Evolutionary conservation across 2,113 vertebrate species (phyloP).

Genomic region (Pogona vitticeps): DNA sequence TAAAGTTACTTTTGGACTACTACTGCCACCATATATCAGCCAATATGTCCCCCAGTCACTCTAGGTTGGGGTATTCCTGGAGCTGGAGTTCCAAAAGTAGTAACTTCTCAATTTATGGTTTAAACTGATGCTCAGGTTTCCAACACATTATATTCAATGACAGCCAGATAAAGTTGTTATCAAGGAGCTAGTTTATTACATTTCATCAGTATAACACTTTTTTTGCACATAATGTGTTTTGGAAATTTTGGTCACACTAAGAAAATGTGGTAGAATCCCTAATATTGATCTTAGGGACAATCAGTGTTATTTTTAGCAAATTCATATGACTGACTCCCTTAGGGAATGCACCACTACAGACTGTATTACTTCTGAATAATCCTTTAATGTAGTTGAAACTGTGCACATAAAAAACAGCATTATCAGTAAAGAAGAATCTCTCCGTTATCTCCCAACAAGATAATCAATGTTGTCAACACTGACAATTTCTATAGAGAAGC

Average conservation of each 20-base stretch:
- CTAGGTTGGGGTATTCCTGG: too few relatives aligned
- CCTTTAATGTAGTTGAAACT: neutral
- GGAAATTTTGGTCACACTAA: neutral
- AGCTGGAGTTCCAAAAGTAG: too few relatives aligned
- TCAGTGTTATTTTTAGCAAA: neutral
- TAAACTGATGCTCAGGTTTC: neutral
- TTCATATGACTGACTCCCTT: neutral
- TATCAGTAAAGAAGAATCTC: neutral
- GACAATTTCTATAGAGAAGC: neutral
- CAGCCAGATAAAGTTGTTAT: neutral
- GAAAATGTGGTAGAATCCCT: neutral
- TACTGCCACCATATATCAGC: too few relatives aligned
- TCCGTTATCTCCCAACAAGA: neutral
- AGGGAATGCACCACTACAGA: neutral
- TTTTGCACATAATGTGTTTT: neutral
- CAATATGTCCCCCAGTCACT: too few relatives aligned
- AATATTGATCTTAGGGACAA: neutral
- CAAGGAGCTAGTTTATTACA: neutral
- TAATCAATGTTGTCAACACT: neutral
- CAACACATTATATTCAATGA: neutral
- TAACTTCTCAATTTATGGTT: too few relatives aligned
- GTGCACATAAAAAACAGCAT: neutral
- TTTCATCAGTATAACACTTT: neutral
- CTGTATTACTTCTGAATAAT: neutral
- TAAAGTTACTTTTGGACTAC: too few relatives aligned